phyloP scores from a whole-genome alignment of 2,113 vertebrate genomes.

The Burhinus bistriatus region DNA sequence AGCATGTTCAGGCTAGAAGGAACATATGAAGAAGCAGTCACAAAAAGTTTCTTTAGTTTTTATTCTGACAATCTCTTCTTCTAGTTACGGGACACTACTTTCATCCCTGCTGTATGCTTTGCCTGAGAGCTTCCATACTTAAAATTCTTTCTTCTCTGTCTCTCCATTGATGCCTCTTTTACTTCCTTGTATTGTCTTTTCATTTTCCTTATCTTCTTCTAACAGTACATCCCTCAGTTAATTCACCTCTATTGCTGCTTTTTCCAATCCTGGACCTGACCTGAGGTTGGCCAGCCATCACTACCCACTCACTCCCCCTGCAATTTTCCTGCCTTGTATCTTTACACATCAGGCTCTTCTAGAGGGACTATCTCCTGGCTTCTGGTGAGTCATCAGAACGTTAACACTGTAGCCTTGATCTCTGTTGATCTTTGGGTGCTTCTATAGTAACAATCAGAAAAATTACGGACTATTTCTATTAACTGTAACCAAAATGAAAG shows the following conservation, averaged over 20 bases:
- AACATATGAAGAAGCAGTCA: neutral
- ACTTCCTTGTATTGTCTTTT: neutral
- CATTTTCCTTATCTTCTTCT: neutral
- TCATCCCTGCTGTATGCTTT: neutral
- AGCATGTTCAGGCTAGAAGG: neutral
- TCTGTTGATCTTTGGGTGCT: neutral
- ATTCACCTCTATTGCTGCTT: neutral
- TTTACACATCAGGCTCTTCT: neutral
- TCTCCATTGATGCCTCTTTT: neutral
- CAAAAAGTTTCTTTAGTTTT: neutral
- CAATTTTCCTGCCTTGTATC: neutral
- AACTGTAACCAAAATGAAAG: neutral
- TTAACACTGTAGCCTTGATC: neutral
- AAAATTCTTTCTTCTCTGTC: neutral
- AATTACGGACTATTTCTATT: neutral
- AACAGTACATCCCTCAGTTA: neutral
- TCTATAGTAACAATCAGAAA: neutral
- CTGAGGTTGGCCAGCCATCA: rapidly evolving
- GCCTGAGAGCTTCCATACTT: neutral
- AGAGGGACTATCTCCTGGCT: neutral
- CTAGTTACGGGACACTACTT: neutral
- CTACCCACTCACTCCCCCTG: neutral
- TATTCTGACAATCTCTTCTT: neutral
- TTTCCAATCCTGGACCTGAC: neutral
- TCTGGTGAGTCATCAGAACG: neutral